Conservation (phyloP, 2,888 invertebrate species). For the Helleia helle region DNA sequence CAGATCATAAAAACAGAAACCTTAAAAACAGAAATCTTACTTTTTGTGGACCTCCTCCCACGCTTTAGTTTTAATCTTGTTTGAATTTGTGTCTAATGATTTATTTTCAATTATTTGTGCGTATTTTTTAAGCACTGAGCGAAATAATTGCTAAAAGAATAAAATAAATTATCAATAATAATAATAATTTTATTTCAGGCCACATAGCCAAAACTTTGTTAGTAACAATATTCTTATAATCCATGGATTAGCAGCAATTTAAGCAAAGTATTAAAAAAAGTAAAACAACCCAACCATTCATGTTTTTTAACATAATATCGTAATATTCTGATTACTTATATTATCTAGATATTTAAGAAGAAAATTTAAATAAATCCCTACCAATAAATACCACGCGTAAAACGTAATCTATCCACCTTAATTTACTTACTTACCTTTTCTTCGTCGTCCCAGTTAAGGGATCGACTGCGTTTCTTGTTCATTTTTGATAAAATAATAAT, state of each 20-base stretch:
- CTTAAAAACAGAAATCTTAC: not conserved
- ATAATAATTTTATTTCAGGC: too few relatives aligned
- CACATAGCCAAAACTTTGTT: too few relatives aligned
- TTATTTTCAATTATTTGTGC: not conserved
- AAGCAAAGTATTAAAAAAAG: too few relatives aligned
- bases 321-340: too few relatives aligned
- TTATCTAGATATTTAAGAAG: too few relatives aligned
- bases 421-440: constrained; percentile 9
- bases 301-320: too few relatives aligned
- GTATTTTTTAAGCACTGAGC: not conserved
- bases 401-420: too few relatives aligned
- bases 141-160: not conserved
- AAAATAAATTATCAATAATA: too few relatives aligned
- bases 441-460: constrained; percentile 11
- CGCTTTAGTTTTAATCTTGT: not conserved
- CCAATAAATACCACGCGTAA: too few relatives aligned
- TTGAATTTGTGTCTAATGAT: not conserved
- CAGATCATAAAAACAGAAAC: not conserved
- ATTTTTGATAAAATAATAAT: not conserved
- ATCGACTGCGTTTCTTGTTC: constrained; percentile 1
- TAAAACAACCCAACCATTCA: too few relatives aligned
- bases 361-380: too few relatives aligned
- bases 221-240: not conserved
- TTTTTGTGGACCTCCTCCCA: not conserved
- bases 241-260: too few relatives aligned